Percentiles rank a stretch among this genome's conserved stretches.
Conservation (phyloP, 2,888 invertebrate genomes). For the Cenopis cana region DNA sequence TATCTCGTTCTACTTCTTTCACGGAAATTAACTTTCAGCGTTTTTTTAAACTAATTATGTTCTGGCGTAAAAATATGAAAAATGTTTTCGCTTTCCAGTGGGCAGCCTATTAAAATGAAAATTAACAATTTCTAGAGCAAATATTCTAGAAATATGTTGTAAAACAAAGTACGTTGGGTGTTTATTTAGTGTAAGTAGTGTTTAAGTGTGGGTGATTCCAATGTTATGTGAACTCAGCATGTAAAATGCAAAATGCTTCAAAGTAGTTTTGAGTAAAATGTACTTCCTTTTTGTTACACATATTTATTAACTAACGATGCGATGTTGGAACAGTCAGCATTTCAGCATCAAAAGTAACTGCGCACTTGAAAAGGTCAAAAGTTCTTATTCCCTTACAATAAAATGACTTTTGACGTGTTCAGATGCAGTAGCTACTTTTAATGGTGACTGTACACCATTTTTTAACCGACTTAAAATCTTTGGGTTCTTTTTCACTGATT, state of each 20-base stretch:
- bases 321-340: too few relatives aligned
- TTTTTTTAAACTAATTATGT: slow-evolving; percentile 28
- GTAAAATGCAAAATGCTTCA: background rate
- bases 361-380: too few relatives aligned
- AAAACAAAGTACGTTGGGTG: slow-evolving; percentile 2
- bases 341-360: too few relatives aligned
- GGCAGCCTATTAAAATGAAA: slow-evolving; percentile 15
- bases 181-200: background rate
- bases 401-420: too few relatives aligned
- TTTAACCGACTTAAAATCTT: too few relatives aligned
- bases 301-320: too few relatives aligned
- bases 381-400: too few relatives aligned
- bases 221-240: background rate
- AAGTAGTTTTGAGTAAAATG: background rate
- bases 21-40: slow-evolving; percentile 17
- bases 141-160: background rate
- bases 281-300: background rate
- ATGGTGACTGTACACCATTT: too few relatives aligned
- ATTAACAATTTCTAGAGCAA: background rate
- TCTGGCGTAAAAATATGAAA: slow-evolving; percentile 4
- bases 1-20: background rate
- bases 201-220: background rate
- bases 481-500: too few relatives aligned
- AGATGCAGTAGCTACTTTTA: too few relatives aligned
- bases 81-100: slow-evolving; percentile 14